A percentile compares a stretch with the other conserved stretches of the same genome.
phyloP scores from a whole-genome alignment of 2,113 vertebrate genomes.

The Catharus fuscescens region DNA sequence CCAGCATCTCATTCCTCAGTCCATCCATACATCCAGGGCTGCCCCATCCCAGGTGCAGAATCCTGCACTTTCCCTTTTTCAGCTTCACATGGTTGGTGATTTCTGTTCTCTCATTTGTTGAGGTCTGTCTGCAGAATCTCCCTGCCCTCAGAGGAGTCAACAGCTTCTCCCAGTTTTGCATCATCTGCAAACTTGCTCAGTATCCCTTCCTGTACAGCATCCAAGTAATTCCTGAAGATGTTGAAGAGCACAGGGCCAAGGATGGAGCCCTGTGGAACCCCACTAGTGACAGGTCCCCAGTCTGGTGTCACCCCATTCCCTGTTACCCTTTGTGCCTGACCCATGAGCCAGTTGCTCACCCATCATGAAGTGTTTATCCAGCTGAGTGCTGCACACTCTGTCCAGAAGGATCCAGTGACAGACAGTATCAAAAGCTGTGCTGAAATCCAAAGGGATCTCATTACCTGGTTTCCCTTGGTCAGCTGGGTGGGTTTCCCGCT shows the following conservation, averaged over 20 bases:
- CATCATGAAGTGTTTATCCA: background rate
- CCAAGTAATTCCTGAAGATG: background rate
- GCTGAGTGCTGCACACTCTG: background rate
- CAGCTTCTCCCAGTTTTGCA: background rate
- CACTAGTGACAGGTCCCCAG: background rate
- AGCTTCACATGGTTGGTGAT: background rate
- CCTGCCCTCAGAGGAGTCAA: accelerated
- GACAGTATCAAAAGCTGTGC: background rate
- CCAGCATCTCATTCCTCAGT: background rate
- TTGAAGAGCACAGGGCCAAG: background rate
- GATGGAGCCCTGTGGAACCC: background rate
- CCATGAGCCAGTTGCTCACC: background rate
- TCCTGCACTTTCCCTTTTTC: accelerated
- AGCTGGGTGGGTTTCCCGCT: background rate
- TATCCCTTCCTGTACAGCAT: too few relatives aligned
- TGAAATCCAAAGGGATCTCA: background rate
- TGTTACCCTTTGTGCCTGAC: too few relatives aligned
- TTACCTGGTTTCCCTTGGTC: background rate
- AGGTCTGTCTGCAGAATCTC: background rate
- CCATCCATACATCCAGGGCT: background rate
- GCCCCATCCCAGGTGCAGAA: background rate
- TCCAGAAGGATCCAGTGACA: background rate
- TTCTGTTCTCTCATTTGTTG: background rate
- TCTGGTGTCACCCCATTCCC: background rate
- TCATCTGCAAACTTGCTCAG: accelerated